Evolutionary conservation across 30 jellyfish, hydroid and myxozoan species (phyloP).

Genomic region (Cassiopea xamachana): DNA sequence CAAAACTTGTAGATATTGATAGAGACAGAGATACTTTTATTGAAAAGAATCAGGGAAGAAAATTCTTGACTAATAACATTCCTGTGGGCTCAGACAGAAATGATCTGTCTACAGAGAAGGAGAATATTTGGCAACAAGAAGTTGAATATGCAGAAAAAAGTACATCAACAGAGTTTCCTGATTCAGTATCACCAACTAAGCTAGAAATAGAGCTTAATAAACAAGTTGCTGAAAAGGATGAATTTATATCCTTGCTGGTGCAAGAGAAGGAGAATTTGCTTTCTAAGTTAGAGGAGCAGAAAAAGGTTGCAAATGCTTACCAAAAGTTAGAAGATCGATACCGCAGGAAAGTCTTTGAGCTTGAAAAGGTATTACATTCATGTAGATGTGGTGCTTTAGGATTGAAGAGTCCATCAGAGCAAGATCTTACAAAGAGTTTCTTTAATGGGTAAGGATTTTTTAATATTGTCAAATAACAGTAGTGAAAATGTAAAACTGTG

Average conservation of each 20-base stretch:
- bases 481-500: no score
- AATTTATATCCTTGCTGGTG: conserved; percentile 11
- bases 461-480: no score
- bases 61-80: not conserved
- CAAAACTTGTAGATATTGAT: not conserved
- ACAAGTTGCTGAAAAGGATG: conserved; percentile 35
- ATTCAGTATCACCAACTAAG: not conserved
- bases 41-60: not conserved
- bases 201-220: conserved; percentile 11
- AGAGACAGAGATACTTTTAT: not conserved
- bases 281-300: conserved; percentile 85
- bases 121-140: not conserved
- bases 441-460: conserved; percentile 10
- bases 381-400: conserved; percentile 76
- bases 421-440: conserved; percentile 30
- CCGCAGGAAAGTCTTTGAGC: conserved; percentile 80
- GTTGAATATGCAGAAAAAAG: conserved; percentile 14
- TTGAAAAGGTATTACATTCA: conserved; percentile 61
- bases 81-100: not conserved
- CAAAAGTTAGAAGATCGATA: conserved; percentile 95
- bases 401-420: conserved; percentile 14
- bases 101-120: not conserved
- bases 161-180: conserved; percentile 30
- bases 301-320: conserved; percentile 96
- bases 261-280: conserved; percentile 65